Percentiles rank a stretch among this genome's conserved stretches.
phyloP scores from a whole-genome alignment of 2,113 vertebrate genomes.

The Tachysurus vachellii region DNA sequence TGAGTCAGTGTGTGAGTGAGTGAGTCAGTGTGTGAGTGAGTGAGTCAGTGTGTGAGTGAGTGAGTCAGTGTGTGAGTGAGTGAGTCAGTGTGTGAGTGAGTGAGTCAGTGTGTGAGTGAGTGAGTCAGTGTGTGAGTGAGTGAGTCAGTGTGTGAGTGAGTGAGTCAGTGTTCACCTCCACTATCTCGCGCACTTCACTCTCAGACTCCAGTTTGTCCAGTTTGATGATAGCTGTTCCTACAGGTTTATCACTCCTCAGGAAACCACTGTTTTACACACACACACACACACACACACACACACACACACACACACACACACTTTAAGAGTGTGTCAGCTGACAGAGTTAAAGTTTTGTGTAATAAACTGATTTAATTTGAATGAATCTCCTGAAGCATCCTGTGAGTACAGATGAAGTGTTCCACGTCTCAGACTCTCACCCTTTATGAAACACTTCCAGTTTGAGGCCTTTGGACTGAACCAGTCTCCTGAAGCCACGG shows the following conservation, averaged over 20 bases:
- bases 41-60: background rate
- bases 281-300: conserved; percentile 23
- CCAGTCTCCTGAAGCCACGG: conserved; percentile 84
- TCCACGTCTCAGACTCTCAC: conserved; percentile 68
- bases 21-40: background rate
- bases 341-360: background rate
- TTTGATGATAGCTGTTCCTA: conserved; percentile 87
- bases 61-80: background rate
- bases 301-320: background rate
- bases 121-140: background rate
- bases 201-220: conserved; percentile 89
- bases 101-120: background rate
- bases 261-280: conserved; percentile 79
- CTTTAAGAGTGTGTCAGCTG: background rate
- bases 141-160: background rate
- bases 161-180: conserved; percentile 75
- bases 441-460: conserved; percentile 97
- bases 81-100: background rate
- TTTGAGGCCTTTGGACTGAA: conserved; percentile 91
- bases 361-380: background rate
- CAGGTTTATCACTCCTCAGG: conserved; percentile 91
- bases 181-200: conserved; percentile 93
- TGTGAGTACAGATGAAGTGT: background rate
- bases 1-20: background rate
- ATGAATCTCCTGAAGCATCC: background rate